These are phyloP conservation scores for Ranitomeya imitator DNA, from an alignment of 2,113 vertebrate species.

Conservation along the genomic window DNA sequence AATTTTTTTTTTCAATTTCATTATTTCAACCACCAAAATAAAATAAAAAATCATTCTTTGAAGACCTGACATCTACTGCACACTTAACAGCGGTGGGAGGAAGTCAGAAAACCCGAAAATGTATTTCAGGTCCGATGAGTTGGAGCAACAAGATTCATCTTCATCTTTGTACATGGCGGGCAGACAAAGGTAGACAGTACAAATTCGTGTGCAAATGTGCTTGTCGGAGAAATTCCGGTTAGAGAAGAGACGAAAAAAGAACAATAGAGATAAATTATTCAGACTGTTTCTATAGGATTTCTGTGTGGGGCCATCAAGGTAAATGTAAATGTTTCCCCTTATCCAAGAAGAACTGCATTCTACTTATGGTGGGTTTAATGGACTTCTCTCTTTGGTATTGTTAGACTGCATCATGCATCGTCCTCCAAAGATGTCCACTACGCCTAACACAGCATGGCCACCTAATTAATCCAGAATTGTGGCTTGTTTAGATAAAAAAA, in stretches of 20 bases:
- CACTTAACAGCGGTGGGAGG: neutral
- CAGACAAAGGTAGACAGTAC: neutral
- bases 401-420: too few relatives aligned
- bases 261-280: neutral
- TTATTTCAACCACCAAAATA: neutral
- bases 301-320: neutral
- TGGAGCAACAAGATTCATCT: neutral
- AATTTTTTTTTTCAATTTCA: neutral
- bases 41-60: neutral
- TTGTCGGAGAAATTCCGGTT: neutral
- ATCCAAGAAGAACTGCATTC: too few relatives aligned
- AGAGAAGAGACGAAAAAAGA: neutral
- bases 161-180: neutral
- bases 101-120: neutral
- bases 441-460: too few relatives aligned
- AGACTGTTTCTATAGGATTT: neutral
- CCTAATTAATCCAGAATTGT: too few relatives aligned
- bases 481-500: too few relatives aligned
- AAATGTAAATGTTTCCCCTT: neutral
- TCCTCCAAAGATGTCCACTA: too few relatives aligned
- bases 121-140: neutral
- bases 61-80: neutral
- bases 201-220: constrained; percentile 12
- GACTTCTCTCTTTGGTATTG: too few relatives aligned
- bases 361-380: too few relatives aligned